Evolutionary conservation across 2,797 vertebrate species (phyloP), one percentile per base, ranked within the genome.

Genomic region (Poecilia picta): DNA sequence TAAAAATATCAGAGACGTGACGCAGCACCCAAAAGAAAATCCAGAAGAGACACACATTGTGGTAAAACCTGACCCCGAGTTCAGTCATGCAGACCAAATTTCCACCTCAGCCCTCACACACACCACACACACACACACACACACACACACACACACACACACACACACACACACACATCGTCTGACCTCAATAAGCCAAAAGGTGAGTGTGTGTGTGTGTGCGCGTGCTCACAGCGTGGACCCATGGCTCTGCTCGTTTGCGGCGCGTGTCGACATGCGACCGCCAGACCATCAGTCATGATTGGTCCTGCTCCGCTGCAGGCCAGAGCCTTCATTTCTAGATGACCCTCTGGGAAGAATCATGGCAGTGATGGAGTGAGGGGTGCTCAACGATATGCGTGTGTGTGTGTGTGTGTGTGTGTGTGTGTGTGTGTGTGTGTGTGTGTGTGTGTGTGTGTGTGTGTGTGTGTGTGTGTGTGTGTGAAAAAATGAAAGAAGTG

Each of bases 241-340:
- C 8, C 66, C 49, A 36, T 73, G 83, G 72, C 71, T 89, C 78
- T 6, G 77, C 81, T 82, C 10, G 10, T 82, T 80, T 78, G 76
- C 73, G 8, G 72, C 10, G 72, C 75, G 80, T 49, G 81, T 83
- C 73, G 72, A 83, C 77, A 72, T 89, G 85, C 86, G 72, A 89
- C 80, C 83, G 82, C 85, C 87, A 83, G 82, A 62, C 81, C 83
- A 84, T 89, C 88, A 86, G 84, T 89, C 73, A 83, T 82, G 84
- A 89, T 82, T 75, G 86, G 78, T 55, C 71, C 72, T 75, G 62
- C 41, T 46, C 68, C 59, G 76, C 4, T 13, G 77, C 5, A 20
- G 51, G 31, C 64, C 68, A 49, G 77, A 51, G 72, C 8, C 8
- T n/a, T 68, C 12, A 13, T 83, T 81, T 78, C 83, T 84, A 81